Evolutionary conservation across 2,113 vertebrate genomes (phyloP), one percentile per base, ranked within the genome.

Genomic region (Naja naja): DNA sequence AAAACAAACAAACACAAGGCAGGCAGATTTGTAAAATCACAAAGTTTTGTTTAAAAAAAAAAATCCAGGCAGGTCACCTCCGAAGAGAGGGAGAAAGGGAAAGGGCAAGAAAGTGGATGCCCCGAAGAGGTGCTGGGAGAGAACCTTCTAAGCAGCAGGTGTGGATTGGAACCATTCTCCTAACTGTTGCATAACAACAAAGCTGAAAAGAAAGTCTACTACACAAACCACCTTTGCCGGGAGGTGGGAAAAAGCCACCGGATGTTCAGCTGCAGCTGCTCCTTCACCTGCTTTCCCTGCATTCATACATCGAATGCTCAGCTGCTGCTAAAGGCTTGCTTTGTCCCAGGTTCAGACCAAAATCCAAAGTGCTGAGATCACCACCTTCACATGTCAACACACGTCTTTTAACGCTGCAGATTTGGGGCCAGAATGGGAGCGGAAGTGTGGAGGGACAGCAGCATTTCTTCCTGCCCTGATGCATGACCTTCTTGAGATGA

Each of bases 181-280:
- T 58, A 69, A 81, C 52, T 43, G 49, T 94, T 94, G 74, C 91
- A 56, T 94, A 94, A 94, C 90, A 91, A 89, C 87, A 88, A 90
- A 5, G 49, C 22, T 20, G 88, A 54, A 87, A 25, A 87, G 91
- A 49, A 94, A 94, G 39, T 34, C 91, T 81, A 87, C 91, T 81
- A 87, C 45, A 39, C 56, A 74, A 92, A 86, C 93, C 8, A 64
- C 89, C 87, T 93, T 91, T 88, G 81, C 39, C 5, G 1, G 47
- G 89, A 45, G 85, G 81, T 20, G 7, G 49, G 58, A 2, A 4
- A 60, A 34, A 30, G n/a, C 34, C 25, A 45, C 56, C 52, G 45
- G 64, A 91, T 16, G 43, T 47, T 49, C 30, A 49, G 47, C 47
- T 10, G 0, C 39, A 91, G 2, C 93, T 92, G 93, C 81, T 90